Percentiles rank a stretch among this genome's conserved stretches.
These are phyloP conservation scores for Andrena cerasifolii DNA, from an alignment of 1,140 invertebrate species.

Conservation along the genomic window DNA sequence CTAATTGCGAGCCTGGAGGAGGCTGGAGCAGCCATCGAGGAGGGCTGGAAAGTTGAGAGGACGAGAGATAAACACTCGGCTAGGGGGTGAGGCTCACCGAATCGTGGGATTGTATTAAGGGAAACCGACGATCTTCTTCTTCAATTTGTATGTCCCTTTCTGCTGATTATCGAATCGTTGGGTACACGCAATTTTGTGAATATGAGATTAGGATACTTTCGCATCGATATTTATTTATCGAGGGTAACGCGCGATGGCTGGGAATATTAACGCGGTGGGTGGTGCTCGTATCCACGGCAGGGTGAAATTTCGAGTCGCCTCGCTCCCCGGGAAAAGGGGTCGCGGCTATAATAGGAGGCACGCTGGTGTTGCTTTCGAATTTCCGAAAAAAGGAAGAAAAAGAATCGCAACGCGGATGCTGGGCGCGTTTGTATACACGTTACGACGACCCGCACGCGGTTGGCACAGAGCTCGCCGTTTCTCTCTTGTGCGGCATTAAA, in stretches of 20 bases:
- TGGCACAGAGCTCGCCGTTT: constrained; percentile 20
- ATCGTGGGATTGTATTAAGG: constrained; percentile 10
- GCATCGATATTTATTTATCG: too few relatives aligned
- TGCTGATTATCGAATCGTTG: background rate
- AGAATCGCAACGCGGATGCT: background rate
- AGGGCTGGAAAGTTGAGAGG: constrained; percentile 45
- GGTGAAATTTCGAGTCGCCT: constrained; percentile 22
- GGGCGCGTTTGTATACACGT: constrained; percentile 8
- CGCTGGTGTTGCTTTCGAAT: constrained; percentile 44
- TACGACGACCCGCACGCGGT: background rate
- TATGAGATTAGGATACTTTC: constrained; percentile 10
- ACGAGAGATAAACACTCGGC: constrained; percentile 69
- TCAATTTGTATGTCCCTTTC: background rate
- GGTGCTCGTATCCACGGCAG: background rate
- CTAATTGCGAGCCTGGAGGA: constrained; percentile 78
- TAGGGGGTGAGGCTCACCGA: constrained; percentile 30
- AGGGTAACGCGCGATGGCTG: too few relatives aligned
- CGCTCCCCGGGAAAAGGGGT: constrained; percentile 12
- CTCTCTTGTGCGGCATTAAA: constrained; percentile 70
- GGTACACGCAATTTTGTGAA: background rate
- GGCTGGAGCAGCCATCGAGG: constrained; percentile 40
- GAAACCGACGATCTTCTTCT: constrained; percentile 13
- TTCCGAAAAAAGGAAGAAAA: constrained; percentile 32
- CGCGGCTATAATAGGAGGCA: constrained; percentile 19
- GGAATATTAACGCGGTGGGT: background rate